phyloP scores from a whole-genome alignment of 1,140 invertebrate species.

The Cydia fagiglandana region DNA sequence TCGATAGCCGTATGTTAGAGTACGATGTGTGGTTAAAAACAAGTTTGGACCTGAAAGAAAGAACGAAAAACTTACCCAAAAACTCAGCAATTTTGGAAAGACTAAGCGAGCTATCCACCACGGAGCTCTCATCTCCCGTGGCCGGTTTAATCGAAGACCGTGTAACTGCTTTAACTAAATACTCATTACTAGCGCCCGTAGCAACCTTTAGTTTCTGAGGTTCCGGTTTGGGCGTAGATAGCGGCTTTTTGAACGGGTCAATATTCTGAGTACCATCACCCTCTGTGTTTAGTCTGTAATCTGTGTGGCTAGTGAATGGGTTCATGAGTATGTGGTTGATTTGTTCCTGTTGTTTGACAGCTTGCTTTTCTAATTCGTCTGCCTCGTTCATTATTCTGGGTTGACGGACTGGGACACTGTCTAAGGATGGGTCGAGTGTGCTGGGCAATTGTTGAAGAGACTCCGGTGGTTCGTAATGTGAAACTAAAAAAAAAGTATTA shows the following conservation, averaged over 20 bases:
- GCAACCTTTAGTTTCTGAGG: not conserved
- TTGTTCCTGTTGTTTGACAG: conserved; percentile 30
- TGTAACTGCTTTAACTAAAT: conserved; percentile 9
- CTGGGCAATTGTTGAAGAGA: conserved; percentile 29
- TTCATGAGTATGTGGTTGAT: conserved; percentile 1
- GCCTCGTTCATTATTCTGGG: conserved; percentile 44
- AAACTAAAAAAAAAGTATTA: not conserved
- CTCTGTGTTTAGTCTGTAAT: not conserved
- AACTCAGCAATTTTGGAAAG: conserved; percentile 71
- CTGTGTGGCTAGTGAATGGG: not conserved
- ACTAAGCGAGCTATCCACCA: conserved; percentile 61
- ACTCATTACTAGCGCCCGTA: not conserved
- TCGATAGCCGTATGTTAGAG: too few relatives aligned
- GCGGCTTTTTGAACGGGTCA: conserved; percentile 3
- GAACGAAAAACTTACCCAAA: conserved; percentile 54
- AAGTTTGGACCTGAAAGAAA: not conserved
- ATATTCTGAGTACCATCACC: not conserved
- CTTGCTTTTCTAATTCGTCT: conserved; percentile 36
- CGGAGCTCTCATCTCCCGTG: conserved; percentile 56
- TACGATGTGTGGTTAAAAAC: too few relatives aligned
- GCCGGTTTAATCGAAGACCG: conserved; percentile 4
- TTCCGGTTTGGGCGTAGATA: not conserved
- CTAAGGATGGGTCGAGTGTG: conserved; percentile 59
- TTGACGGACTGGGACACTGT: conserved; percentile 64
- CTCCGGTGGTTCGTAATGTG: conserved; percentile 5